Conservation (phyloP, 1,140 invertebrate genomes). For the Drosophila orosa region DNA sequence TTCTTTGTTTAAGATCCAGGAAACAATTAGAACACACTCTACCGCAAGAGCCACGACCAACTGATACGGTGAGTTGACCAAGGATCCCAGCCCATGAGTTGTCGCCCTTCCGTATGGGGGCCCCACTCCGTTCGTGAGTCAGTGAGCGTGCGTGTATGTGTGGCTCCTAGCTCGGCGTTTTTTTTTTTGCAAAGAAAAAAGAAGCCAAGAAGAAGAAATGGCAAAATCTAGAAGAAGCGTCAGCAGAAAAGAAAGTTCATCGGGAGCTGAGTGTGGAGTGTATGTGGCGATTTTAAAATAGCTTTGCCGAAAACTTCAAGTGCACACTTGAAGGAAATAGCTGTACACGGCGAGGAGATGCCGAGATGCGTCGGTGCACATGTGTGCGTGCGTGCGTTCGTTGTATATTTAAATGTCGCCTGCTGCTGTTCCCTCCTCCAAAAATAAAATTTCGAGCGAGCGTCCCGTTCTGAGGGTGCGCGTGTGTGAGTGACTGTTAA, state of each 20-base stretch:
- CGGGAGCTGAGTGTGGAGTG: conserved; percentile 57
- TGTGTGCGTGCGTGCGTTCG: conserved; percentile 45
- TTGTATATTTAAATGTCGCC: conserved; percentile 77
- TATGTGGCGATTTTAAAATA: conserved; percentile 78
- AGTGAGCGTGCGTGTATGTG: conserved; percentile 33
- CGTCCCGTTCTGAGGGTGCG: conserved; percentile 32
- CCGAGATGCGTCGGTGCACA: conserved; percentile 25
- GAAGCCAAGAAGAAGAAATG: conserved; percentile 48
- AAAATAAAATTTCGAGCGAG: conserved; percentile 67
- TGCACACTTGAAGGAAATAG: conserved; percentile 64
- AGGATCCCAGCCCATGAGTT: not conserved
- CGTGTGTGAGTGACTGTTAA: conserved; percentile 35
- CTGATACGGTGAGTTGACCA: conserved; percentile 39
- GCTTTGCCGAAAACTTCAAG: conserved; percentile 79
- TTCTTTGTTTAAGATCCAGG: conserved; percentile 39
- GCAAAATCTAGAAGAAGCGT: conserved; percentile 79
- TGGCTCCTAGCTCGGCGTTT: conserved; percentile 47
- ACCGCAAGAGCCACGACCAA: not conserved
- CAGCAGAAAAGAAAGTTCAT: conserved; percentile 81
- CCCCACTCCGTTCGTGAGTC: conserved; percentile 27
- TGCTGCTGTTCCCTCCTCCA: conserved; percentile 64
- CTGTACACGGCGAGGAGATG: conserved; percentile 30
- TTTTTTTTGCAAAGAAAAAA: conserved; percentile 50
- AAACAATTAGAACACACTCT: conserved; percentile 6
- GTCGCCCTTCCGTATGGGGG: conserved; percentile 12